phyloP scores from a whole-genome alignment of 2,888 invertebrate genomes.

The Stenodema calcarata region DNA sequence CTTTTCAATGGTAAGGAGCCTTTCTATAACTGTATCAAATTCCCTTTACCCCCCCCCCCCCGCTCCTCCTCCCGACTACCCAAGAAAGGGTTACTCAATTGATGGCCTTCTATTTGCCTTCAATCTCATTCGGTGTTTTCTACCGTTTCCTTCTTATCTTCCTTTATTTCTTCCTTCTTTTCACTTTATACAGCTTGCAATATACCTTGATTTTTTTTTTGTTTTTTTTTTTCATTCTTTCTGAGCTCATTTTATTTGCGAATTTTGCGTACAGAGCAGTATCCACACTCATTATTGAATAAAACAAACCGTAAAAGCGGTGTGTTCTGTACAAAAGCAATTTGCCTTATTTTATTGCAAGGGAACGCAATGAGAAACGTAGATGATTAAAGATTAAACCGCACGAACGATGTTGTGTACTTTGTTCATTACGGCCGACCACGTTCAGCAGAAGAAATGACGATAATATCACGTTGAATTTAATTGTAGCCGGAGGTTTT shows the following conservation, averaged over 20 bases:
- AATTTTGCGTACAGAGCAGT: too few species aligned
- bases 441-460: not conserved
- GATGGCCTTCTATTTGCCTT: slow-evolving; percentile 36
- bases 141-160: not conserved
- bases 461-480: not conserved
- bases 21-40: slow-evolving; percentile 19
- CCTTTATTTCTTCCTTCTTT: not conserved
- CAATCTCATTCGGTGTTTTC: slow-evolving; percentile 29
- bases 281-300: too few species aligned
- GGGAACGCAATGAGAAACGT: too few species aligned
- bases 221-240: too few species aligned
- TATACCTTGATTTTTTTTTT: too few species aligned
- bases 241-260: too few species aligned
- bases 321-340: too few species aligned
- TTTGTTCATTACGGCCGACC: not conserved
- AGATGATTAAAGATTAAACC: too few species aligned
- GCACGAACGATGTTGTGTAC: not conserved
- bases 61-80: not conserved
- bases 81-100: slow-evolving; percentile 19
- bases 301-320: too few species aligned
- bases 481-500: not conserved
- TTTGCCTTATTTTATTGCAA: too few species aligned
- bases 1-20: not conserved
- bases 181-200: not conserved
- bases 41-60: not conserved